phyloP scores from a whole-genome alignment of 2,888 invertebrate species.

The Seira ritae region DNA sequence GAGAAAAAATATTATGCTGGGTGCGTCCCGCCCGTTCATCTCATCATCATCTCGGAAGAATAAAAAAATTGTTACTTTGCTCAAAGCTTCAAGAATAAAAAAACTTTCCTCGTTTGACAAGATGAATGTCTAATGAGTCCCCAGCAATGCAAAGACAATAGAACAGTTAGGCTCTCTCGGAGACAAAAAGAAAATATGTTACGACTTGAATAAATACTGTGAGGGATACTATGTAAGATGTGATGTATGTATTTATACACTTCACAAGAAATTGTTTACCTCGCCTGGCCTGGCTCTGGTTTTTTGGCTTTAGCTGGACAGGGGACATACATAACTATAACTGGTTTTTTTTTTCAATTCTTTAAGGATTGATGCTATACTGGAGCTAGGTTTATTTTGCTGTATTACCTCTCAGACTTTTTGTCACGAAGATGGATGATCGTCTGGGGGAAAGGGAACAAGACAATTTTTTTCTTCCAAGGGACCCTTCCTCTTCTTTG shows the following conservation, averaged over 20 bases:
- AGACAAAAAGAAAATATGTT: slow-evolving; percentile 40
- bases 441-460: slow-evolving; percentile 45
- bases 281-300: not conserved
- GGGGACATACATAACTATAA: slow-evolving; percentile 26
- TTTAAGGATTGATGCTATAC: slow-evolving; percentile 9
- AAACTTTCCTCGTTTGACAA: slow-evolving; percentile 33
- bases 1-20: slow-evolving; percentile 55
- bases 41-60: too few species aligned
- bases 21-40: slow-evolving; percentile 52
- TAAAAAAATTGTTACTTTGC: not conserved
- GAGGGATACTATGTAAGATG: too few species aligned
- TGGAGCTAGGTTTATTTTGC: slow-evolving; percentile 12
- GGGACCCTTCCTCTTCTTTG: slow-evolving; percentile 35
- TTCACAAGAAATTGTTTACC: not conserved
- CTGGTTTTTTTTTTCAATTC: slow-evolving; percentile 42
- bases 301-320: slow-evolving; percentile 26
- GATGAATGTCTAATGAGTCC: slow-evolving; percentile 60
- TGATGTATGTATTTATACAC: slow-evolving; percentile 22
- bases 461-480: slow-evolving; percentile 13
- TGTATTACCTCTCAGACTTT: slow-evolving; percentile 42
- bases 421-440: slow-evolving; percentile 63
- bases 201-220: too few species aligned
- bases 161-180: slow-evolving; percentile 46
- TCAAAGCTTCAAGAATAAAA: not conserved
- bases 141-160: slow-evolving; percentile 49